phyloP scores from a whole-genome alignment of 2,888 invertebrate species.

The Drosophila sordidula region DNA sequence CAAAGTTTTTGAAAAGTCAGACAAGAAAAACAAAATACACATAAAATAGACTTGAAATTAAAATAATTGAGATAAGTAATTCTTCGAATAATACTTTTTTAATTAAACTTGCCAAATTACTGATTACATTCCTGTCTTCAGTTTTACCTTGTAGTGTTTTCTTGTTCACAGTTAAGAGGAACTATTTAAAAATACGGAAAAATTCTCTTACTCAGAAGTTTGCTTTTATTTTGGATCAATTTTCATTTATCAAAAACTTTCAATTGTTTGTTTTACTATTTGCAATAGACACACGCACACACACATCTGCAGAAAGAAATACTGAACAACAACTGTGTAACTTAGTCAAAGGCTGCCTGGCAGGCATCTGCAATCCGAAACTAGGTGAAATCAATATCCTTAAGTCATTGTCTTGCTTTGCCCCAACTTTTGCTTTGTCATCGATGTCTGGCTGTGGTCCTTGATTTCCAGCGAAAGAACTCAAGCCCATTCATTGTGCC shows the following conservation, averaged over 20 bases:
- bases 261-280: constrained; percentile 6
- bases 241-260: constrained; percentile 11
- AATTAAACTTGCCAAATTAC: neutral
- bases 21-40: no score
- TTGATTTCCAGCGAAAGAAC: constrained; percentile 44
- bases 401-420: constrained; percentile 60
- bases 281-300: constrained; percentile 1
- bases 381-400: constrained; percentile 74
- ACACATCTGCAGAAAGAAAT: neutral
- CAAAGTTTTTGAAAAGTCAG: no score
- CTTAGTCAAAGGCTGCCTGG: constrained; percentile 19
- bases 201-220: neutral
- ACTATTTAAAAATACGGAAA: neutral
- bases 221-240: neutral
- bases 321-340: constrained; percentile 3
- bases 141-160: neutral
- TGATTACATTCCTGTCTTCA: neutral
- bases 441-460: constrained; percentile 27
- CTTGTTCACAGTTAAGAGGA: neutral
- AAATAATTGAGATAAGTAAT: neutral
- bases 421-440: constrained; percentile 43
- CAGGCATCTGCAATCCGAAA: constrained; percentile 44
- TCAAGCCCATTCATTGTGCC: constrained; percentile 37
- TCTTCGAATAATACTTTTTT: neutral
- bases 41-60: neutral